phyloP scores from a whole-genome alignment of 2,888 invertebrate species.

The Empis stercorea region DNA sequence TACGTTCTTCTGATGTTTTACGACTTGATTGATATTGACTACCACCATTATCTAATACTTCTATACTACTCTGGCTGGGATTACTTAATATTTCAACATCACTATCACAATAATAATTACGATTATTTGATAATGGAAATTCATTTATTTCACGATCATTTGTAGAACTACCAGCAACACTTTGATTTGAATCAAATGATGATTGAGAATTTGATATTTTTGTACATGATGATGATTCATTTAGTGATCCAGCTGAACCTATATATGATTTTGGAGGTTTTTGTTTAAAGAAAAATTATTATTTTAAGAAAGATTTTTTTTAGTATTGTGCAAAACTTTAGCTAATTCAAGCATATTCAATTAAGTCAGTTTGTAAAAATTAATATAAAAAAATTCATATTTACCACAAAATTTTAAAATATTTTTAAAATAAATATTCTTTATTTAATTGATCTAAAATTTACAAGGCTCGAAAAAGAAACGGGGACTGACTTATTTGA shows the following conservation, averaged over 20 bases:
- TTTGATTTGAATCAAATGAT: constrained; percentile 36
- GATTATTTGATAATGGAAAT: constrained; percentile 24
- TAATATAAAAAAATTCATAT: too few relatives aligned
- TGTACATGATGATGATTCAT: constrained; percentile 35
- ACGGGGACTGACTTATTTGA: too few relatives aligned
- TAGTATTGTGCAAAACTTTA: too few relatives aligned
- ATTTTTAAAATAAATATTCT: too few relatives aligned
- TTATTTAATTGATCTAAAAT: too few relatives aligned
- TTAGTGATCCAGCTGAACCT: constrained; percentile 37
- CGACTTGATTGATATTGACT: constrained; percentile 19
- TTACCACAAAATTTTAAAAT: too few relatives aligned
- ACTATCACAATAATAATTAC: constrained; percentile 41
- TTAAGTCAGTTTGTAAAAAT: too few relatives aligned
- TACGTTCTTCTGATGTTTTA: constrained; percentile 39
- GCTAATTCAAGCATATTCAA: too few relatives aligned
- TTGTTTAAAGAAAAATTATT: background rate
- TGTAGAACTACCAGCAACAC: constrained; percentile 33
- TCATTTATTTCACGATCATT: constrained; percentile 26
- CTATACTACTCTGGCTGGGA: constrained; percentile 58
- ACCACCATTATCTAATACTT: constrained; percentile 42
- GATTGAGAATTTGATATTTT: constrained; percentile 33
- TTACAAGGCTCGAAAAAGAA: too few relatives aligned
- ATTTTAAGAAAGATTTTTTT: background rate
- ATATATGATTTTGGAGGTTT: background rate
- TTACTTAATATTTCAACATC: constrained; percentile 58